Evolutionary conservation across 2,113 vertebrate species (phyloP).

Genomic region (Ammodytes dubius): DNA sequence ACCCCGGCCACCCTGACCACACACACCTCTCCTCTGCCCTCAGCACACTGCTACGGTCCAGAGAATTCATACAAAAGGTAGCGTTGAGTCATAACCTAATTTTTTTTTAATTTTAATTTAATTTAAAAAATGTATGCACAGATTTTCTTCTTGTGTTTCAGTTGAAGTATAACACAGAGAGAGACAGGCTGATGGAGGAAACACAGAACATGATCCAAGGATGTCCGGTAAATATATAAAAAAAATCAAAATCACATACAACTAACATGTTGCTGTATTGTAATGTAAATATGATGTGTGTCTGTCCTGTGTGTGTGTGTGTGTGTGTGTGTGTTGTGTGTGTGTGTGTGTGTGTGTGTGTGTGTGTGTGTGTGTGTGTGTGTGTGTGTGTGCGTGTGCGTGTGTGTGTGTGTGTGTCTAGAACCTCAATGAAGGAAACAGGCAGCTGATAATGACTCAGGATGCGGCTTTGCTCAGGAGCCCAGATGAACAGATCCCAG

Average conservation of each 20-base stretch:
- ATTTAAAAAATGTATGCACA: too few relatives aligned
- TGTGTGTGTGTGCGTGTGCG: background rate
- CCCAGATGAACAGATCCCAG: slow-evolving; percentile 79
- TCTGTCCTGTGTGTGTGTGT: background rate
- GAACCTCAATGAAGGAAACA: slow-evolving; percentile 86
- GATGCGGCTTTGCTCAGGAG: slow-evolving; percentile 85
- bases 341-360: background rate
- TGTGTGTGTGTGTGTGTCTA: slow-evolving; percentile 49
- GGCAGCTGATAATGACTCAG: slow-evolving; percentile 86
- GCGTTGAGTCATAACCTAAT: background rate
- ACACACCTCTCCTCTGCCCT: slow-evolving; percentile 81
- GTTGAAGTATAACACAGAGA: slow-evolving; percentile 82
- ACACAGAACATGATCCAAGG: slow-evolving; percentile 83
- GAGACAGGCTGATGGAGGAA: slow-evolving; percentile 80
- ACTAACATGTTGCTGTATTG: background rate
- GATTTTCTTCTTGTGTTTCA: slow-evolving; percentile 64
- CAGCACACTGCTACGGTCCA: slow-evolving; percentile 78
- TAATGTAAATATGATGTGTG: too few relatives aligned
- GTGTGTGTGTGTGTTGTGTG: background rate
- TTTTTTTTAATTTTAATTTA: too few relatives aligned
- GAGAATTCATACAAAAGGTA: slow-evolving; percentile 86
- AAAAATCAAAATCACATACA: background rate
- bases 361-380: slow-evolving; percentile 11
- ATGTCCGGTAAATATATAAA: slow-evolving; percentile 84
- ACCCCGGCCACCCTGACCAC: slow-evolving; percentile 83